Evolutionary conservation across 2,888 invertebrate genomes (phyloP), one percentile per base, ranked within the genome.

Genomic region (Lochmaea capreae): DNA sequence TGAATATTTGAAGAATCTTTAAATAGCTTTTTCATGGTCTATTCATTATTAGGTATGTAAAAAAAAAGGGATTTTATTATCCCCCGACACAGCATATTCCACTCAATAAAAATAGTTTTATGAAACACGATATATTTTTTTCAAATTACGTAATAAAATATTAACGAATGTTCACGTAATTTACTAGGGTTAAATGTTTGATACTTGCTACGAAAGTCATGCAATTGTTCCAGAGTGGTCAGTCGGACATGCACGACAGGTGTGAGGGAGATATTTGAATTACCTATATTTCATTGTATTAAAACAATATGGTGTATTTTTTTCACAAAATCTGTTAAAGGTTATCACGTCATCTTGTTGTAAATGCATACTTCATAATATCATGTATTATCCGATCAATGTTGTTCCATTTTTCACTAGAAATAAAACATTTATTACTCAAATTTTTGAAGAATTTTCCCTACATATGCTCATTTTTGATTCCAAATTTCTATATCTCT

Each of bases 71-170:
- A 63, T 63, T 52, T 54, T 14, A 52, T 63, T 63, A 70, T 63
- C 62, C 69, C 69, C n/a, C 63, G 63, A 73, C 71, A 65, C 65
- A 73, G 65, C 52, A 58, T 62, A 67, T 77, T 75, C 75, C 73
- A 74, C 74, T 79, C 8, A 76, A 75, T 73, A 75, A 73, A 77
- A 76, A 79, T 80, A 80, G 77, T 76, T 79, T 81, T 81, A 79
- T 75, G 76, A 77, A 78, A 80, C 83, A 83, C 83, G 81, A 79
- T 79, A 81, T 81, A 80, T 82, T 81, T 78, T 81, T 81, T 80
- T 84, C 82, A 83, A 85, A 86, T 86, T 85, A 84, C 80, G 80
- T 79, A 80, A 84, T 86, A 83, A 84, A 85, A 85, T 84, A 86
- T 86, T 85, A 84, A 82, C 76, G 76, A 81, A 82, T 82, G 82